Evolutionary conservation across 2,888 invertebrate genomes (phyloP).

Genomic region (Eupithecia tripunctaria): DNA sequence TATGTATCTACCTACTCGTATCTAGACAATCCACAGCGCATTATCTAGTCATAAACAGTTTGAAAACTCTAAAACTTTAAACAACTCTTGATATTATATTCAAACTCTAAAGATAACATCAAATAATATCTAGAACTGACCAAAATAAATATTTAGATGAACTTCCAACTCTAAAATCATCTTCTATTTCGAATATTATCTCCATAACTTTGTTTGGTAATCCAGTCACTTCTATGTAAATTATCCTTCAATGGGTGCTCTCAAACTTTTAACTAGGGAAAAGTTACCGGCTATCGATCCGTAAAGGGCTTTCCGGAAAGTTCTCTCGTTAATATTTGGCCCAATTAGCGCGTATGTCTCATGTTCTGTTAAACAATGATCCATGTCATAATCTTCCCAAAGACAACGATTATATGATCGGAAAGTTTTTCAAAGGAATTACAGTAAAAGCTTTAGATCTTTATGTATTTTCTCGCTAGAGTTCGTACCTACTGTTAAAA

Average conservation of each 20-base stretch:
- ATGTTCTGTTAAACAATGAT: slow-evolving; percentile 26
- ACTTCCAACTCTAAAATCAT: slow-evolving; percentile 7
- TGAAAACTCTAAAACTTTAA: neutral
- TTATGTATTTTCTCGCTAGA: neutral
- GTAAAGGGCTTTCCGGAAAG: slow-evolving; percentile 63
- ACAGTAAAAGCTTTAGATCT: neutral
- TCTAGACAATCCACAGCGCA: neutral
- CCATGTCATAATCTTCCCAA: slow-evolving; percentile 7
- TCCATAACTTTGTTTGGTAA: slow-evolving; percentile 33
- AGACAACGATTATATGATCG: neutral
- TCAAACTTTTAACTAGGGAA: slow-evolving; percentile 60
- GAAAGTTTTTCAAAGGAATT: neutral
- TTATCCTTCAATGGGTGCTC: slow-evolving; percentile 46
- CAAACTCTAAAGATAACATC: neutral
- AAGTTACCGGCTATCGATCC: slow-evolving; percentile 62
- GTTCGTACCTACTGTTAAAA: neutral
- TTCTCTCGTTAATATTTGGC: slow-evolving; percentile 64
- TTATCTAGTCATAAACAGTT: neutral
- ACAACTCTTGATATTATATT: too few species aligned
- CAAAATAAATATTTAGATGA: slow-evolving; percentile 24
- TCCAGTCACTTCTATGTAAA: slow-evolving; percentile 50
- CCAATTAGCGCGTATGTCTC: slow-evolving; percentile 58
- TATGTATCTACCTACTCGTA: too few species aligned
- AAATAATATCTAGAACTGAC: slow-evolving; percentile 8
- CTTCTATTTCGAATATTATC: slow-evolving; percentile 7